A percentile compares a stretch with the other conserved stretches of the same genome.
phyloP scores from a whole-genome alignment of 2,797 vertebrate species.

The Cossypha niveicapilla region DNA sequence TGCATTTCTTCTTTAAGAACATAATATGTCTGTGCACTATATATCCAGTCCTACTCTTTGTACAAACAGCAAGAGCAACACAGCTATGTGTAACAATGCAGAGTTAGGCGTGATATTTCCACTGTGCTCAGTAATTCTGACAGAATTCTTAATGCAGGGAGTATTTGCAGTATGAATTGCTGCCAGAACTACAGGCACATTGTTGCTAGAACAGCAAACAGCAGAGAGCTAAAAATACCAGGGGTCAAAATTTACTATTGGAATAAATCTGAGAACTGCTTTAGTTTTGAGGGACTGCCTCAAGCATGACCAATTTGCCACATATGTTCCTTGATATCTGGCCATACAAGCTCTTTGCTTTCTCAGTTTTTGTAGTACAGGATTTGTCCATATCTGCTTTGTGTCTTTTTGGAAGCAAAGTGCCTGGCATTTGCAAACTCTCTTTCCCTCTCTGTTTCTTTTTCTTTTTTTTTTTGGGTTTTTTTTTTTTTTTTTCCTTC shows the following conservation, averaged over 20 bases:
- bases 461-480: background rate
- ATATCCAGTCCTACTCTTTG: background rate
- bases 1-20: background rate
- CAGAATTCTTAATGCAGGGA: background rate
- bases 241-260: background rate
- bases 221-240: background rate
- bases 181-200: background rate
- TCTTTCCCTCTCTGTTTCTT: background rate
- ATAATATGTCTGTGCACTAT: background rate
- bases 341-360: background rate
- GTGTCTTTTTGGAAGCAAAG: background rate
- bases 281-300: background rate
- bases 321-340: background rate
- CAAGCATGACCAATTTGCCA: background rate
- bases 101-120: background rate
- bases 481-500: no score
- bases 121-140: background rate
- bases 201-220: background rate
- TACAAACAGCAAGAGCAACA: background rate
- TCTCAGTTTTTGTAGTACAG: background rate
- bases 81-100: background rate
- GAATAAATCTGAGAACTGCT: background rate
- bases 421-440: background rate
- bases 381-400: background rate
- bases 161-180: background rate